Evolutionary conservation across 2,888 invertebrate genomes (phyloP), one percentile per base, ranked within the genome.

Genomic region (Abrostola tripartita): DNA sequence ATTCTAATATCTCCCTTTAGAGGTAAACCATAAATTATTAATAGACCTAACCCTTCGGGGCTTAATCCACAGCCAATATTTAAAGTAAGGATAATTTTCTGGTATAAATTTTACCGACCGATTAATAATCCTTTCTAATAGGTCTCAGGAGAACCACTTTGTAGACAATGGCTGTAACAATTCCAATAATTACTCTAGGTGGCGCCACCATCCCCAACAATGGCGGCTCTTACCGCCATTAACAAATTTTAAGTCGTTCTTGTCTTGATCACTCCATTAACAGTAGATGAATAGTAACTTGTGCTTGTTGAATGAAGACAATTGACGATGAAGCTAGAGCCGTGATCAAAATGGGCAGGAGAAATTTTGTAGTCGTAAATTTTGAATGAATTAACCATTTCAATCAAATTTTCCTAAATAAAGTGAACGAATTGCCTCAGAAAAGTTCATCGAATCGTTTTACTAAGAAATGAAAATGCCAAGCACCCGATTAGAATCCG

Each of bases 131-230:
- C 79, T 75, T 74, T 73, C 68, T 78, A 84, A 86, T 84, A 71
- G 77, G 64, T 74, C 80, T 68, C 76, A 37, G 59, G 76, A 74
- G 79, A 68, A 54, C 64, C 61, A 75, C 66, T 73, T 67, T 65
- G 49, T 59, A 60, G 57, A 80, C 79, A 80, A 80, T 73, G 56
- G 71, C 61, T 65, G 79, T 79, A 79, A 81, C 79, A 76, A 82
- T 83, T 84, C 73, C 66, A 68, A 78, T 86, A 84, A 88, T 85
- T 83, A 81, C 66, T 51, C 76, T 71, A 76, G 79, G 69, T 75
- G 76, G 65, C 65, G 64, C 64, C 55, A 62, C 62, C 50, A 60
- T 68, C 36, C 41, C 24, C 14, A 60, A 80, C 81, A 79, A 81
- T 77, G 70, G 65, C 70, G 37, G 66, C 69, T 68, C 65, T 71